phyloP scores from a whole-genome alignment of 2,113 vertebrate species.

The Peromyscus polionotus region DNA sequence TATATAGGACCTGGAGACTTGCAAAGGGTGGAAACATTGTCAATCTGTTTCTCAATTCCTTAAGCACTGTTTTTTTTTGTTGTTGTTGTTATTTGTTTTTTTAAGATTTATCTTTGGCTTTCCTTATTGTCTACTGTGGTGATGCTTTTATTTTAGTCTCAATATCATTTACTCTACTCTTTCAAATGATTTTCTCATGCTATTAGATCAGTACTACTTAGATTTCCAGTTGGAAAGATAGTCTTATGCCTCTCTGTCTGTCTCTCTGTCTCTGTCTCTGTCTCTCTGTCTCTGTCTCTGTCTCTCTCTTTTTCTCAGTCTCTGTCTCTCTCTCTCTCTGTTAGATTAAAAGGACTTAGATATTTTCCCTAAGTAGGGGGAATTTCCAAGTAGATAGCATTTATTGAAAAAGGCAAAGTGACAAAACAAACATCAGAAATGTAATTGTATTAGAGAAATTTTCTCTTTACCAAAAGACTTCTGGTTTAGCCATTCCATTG shows the following conservation, averaged over 20 bases:
- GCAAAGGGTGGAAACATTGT: background rate
- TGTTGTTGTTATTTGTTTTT: background rate
- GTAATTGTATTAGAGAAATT: background rate
- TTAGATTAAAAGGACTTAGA: background rate
- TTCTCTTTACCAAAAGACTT: background rate
- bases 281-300: background rate
- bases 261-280: background rate
- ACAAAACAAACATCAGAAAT: background rate
- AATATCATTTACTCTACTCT: background rate
- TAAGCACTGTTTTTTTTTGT: background rate
- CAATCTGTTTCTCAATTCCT: background rate
- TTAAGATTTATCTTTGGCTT: background rate
- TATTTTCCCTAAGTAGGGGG: background rate
- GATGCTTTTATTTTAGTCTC: conserved; percentile 20
- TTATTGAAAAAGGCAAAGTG: background rate
- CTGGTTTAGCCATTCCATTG: background rate
- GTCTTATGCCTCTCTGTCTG: background rate
- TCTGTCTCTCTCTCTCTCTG: background rate
- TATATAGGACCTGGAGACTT: background rate
- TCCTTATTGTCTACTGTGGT: background rate
- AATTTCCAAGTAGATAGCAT: background rate
- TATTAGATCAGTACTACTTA: background rate
- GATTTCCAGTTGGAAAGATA: background rate
- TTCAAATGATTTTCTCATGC: background rate
- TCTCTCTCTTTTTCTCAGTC: background rate